These are phyloP conservation scores for Troides oblongomaculatus DNA, from an alignment of 2,888 invertebrate genomes.

Conservation along the genomic window DNA sequence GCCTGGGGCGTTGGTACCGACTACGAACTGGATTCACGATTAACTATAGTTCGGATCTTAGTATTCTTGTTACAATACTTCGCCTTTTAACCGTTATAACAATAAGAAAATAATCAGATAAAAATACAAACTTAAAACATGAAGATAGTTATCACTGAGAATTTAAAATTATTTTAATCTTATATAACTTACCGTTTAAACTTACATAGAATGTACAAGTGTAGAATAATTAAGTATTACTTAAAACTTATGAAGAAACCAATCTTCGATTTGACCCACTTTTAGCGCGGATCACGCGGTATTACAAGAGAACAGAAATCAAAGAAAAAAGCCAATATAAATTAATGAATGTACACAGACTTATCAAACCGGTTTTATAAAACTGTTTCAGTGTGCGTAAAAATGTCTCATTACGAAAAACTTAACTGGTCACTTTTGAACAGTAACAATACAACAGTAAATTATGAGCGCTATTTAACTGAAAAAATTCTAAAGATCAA, in stretches of 20 bases:
- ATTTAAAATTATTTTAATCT: not conserved
- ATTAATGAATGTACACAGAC: not conserved
- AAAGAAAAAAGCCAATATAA: not conserved
- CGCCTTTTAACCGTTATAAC: not conserved
- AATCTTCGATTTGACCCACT: not conserved
- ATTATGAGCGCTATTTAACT: no score
- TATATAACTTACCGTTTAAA: not conserved
- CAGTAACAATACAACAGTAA: no score
- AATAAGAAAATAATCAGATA: no score
- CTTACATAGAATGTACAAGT: not conserved
- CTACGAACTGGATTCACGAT: slow-evolving; percentile 34
- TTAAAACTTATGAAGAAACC: not conserved
- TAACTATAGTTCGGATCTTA: slow-evolving; percentile 12
- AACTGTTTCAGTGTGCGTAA: not conserved
- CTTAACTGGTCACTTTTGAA: no score
- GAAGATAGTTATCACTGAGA: not conserved
- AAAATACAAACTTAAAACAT: no score
- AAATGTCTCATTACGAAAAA: no score
- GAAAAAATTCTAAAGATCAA: no score
- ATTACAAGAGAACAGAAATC: not conserved
- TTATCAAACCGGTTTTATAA: not conserved
- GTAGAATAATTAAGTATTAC: not conserved
- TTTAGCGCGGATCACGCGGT: not conserved
- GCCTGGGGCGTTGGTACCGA: slow-evolving; percentile 42
- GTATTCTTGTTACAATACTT: not conserved